Evolutionary conservation across 2,888 invertebrate genomes (phyloP), one percentile per base, ranked within the genome.

Genomic region (Drosophila kambysellisi): DNA sequence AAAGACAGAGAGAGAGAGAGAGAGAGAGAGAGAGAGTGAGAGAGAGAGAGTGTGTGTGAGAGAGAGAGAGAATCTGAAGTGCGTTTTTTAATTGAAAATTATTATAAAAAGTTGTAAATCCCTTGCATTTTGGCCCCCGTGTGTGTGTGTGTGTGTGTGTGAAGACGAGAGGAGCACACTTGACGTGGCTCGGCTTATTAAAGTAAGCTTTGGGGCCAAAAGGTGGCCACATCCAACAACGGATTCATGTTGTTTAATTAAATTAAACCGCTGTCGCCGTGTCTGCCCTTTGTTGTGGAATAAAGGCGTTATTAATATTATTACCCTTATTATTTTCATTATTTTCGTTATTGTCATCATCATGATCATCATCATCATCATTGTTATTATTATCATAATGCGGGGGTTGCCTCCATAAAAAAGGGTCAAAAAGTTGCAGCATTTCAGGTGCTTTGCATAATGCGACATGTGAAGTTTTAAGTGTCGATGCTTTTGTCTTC

Each of bases 191-290:
- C 56, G 70, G 67, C 82, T 73, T 86, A 89, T 86, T 86, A 87
- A 73, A 82, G 79, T 50, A 54, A 63, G 67, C 60, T 65, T 58
- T 74, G 62, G 72, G 83, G 77, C 79, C 67, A 84, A 88, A 76
- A 82, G 89, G 88, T 88, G 79, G 82, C 72, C 88, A 76, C 79
- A 83, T 83, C 76, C 78, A 86, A 70, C 73, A 41, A 25, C 25
- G 79, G 83, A 83, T 89, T 88, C 82, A 83, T 87, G 88, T 87
- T 89, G 90, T 88, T 90, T 88, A 88, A 88, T 88, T 88, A 90
- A 88, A 88, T 88, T 89, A 88, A 88, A 89, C 87, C 82, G 72
- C 72, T 81, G 77, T 62, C 71, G 78, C 74, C 73, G 71, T 56
- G 61, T 63, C 63, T 61, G 73, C 48, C 79, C 76, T 85, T 86